Base-by-base conservation (phyloP, 2,113 vertebrate species). In the Etheostoma cragini region DNA sequence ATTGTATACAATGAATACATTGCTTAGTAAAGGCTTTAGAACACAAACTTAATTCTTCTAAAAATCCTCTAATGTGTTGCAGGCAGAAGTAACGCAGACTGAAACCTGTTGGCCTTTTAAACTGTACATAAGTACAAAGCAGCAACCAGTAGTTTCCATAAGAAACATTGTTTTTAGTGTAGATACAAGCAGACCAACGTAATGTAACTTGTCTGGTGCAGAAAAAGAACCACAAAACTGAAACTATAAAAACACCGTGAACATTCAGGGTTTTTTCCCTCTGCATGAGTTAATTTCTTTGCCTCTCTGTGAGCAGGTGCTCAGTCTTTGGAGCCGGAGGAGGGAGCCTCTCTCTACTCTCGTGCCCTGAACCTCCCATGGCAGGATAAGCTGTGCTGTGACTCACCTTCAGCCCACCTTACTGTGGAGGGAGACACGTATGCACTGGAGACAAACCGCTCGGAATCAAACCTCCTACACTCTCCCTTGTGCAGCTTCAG, bases 301-400 rank as follows among this genome's bases (percentile, higher is more conserved):
- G n/a, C 8, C 47, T 80, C 50, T 65, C 33, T 89, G 8, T 75
- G 35, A 67, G 45, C 85, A 92, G 92, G 78, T 53, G 76, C 68
- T 46, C 72, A 58, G 66, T 16, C 30, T 69, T 53, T 15, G 30
- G 30, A 53, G 66, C 30, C 21, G 3, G 49, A 53, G 21, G 47
- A 67, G 17, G 24, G 47, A 13, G 26, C 26, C 11, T 33, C 65
- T 50, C 46, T 33, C 3, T 47, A 30, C 5, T 15, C 30, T 15
- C 50, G 30, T 56, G 67, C 22, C 5, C 7, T 85, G 46, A 75
- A 88, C 30, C 80, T 94, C 50, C 93, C 94, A 0, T 95, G 94
- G 95, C 87, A 83, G 62, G 83, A 90, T 83, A 79, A 84, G 78
- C 80, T 95, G 56, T 95, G 94, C 90, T 96, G 94, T 93, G 87